A percentile compares a stretch with the other conserved stretches of the same genome.
Evolutionary conservation across 2,888 invertebrate species (phyloP).

Genomic region (Diachrysia chrysitis): DNA sequence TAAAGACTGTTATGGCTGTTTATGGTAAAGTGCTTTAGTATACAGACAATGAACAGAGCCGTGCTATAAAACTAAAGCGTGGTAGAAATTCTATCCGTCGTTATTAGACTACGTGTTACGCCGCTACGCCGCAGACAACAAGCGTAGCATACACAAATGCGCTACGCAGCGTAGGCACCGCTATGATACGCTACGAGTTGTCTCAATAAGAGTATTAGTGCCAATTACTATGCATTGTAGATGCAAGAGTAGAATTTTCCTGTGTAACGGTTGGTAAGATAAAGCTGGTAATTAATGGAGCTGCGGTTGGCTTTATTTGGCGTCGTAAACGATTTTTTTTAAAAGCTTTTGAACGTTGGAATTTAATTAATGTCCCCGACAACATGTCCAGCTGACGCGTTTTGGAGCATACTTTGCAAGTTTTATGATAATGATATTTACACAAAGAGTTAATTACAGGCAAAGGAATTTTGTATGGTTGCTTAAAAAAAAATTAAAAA

Average conservation of each 20-base stretch:
- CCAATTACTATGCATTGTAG: neutral
- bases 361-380: conserved; percentile 34
- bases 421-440: neutral
- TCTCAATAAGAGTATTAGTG: neutral
- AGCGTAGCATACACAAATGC: conserved; percentile 4
- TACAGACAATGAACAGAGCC: neutral
- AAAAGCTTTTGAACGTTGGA: conserved; percentile 8
- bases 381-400: conserved; percentile 7
- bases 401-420: neutral
- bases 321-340: conserved; percentile 11
- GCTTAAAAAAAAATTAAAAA: too few relatives aligned
- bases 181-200: neutral
- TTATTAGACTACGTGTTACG: neutral
- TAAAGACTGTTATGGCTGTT: neutral
- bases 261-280: neutral
- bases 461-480: too few relatives aligned
- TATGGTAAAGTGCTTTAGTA: neutral
- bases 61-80: neutral
- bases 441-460: neutral
- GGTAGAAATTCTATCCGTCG: neutral
- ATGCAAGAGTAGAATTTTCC: neutral
- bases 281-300: conserved; percentile 11
- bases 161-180: neutral
- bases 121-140: neutral
- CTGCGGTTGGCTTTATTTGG: conserved; percentile 14